These are phyloP conservation scores for Lutraria lutraria DNA, from an alignment of 2,888 invertebrate species.

Conservation along the genomic window DNA sequence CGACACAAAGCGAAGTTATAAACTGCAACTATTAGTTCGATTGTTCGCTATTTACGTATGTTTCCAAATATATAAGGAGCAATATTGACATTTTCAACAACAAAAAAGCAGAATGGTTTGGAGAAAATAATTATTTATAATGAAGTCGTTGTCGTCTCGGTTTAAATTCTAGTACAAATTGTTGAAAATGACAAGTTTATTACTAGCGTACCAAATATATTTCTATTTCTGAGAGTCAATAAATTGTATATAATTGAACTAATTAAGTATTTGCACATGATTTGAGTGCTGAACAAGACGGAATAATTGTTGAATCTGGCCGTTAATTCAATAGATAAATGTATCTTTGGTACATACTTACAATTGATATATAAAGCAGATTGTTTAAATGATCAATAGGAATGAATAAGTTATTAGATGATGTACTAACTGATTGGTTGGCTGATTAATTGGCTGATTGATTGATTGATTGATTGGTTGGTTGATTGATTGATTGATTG, in stretches of 20 bases:
- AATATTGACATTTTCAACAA: background rate
- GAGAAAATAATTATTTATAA: background rate
- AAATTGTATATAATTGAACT: no score
- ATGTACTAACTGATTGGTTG: no score
- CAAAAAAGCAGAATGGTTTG: background rate
- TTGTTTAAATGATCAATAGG: no score
- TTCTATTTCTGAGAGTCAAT: no score
- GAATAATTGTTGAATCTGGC: background rate
- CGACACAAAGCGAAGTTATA: conserved; percentile 9
- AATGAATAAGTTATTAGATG: no score
- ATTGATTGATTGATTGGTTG: no score
- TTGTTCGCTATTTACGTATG: background rate
- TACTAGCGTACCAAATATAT: background rate
- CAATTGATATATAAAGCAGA: no score
- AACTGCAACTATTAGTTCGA: background rate
- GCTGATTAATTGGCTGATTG: no score
- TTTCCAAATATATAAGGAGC: background rate
- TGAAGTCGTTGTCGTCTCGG: background rate
- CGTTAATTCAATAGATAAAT: background rate
- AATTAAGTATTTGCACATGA: no score
- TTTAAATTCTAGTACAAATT: background rate
- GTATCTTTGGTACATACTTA: no score
- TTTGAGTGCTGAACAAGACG: background rate
- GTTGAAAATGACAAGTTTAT: background rate
- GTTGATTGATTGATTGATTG: no score